Percentiles rank a stretch among this genome's conserved stretches.
Evolutionary conservation across 2,113 vertebrate genomes (phyloP).

Genomic region (Alces alces): DNA sequence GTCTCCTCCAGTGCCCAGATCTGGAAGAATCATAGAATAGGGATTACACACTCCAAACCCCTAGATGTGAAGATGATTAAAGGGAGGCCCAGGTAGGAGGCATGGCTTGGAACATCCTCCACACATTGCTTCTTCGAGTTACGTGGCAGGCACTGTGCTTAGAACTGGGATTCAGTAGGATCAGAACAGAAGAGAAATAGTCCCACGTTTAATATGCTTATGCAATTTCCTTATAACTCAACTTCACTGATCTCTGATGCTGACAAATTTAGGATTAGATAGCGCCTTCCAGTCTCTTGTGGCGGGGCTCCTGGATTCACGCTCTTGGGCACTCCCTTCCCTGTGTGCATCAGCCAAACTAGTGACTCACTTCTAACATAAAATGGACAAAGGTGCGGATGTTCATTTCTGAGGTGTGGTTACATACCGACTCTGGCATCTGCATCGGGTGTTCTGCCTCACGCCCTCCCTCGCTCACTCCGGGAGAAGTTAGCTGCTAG

Average conservation of each 20-base stretch:
- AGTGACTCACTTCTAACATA: neutral
- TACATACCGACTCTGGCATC: neutral
- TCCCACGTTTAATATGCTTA: neutral
- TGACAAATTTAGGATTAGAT: neutral
- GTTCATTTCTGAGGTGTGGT: neutral
- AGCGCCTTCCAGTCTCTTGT: rapidly evolving
- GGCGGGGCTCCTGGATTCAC: neutral
- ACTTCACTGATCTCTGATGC: neutral
- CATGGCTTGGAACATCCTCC: neutral
- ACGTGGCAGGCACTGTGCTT: neutral
- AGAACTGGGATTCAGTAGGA: neutral
- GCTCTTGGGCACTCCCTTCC: neutral
- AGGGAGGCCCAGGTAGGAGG: neutral
- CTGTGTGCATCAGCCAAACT: neutral
- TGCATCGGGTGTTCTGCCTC: neutral
- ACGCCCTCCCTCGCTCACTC: neutral
- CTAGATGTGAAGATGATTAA: too few relatives aligned
- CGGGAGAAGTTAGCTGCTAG: neutral
- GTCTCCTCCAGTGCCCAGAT: neutral
- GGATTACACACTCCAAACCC: too few relatives aligned
- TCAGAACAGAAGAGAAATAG: neutral
- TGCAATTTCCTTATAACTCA: neutral
- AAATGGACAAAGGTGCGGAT: neutral
- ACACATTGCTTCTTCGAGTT: neutral
- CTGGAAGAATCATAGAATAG: neutral